A percentile compares a stretch with the other conserved stretches of the same genome.
Evolutionary conservation across 2,113 vertebrate genomes (phyloP).

Genomic region (Tenrec ecaudatus): DNA sequence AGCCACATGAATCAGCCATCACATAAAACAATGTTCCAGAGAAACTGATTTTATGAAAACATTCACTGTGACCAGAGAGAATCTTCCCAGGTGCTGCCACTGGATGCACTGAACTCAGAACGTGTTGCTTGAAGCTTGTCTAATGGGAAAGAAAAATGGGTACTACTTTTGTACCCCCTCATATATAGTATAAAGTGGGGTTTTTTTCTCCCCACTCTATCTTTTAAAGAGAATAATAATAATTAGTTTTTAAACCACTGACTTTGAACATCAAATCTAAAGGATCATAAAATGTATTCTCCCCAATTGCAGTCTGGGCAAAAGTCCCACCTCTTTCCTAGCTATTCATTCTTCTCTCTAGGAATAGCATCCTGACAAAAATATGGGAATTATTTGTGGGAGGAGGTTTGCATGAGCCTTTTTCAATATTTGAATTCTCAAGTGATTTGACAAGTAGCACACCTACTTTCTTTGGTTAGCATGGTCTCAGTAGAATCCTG

Average conservation of each 20-base stretch:
- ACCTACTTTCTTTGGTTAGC: conserved; percentile 21
- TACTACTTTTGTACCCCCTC: background rate
- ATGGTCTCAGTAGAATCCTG: background rate
- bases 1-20: no score
- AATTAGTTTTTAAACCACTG: conserved; percentile 7
- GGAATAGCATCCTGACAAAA: background rate
- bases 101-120: no score
- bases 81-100: no score
- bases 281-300: background rate
- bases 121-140: no score
- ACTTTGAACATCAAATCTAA: conserved; percentile 28
- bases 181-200: no score
- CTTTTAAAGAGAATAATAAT: conserved; percentile 37
- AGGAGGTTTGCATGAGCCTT: background rate
- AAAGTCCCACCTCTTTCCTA: background rate
- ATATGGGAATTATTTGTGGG: background rate
- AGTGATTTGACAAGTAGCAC: background rate
- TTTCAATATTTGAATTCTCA: background rate
- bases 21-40: no score
- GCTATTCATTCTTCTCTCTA: background rate
- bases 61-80: no score
- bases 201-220: background rate
- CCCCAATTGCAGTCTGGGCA: background rate
- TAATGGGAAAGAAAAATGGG: no score
- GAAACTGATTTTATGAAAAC: no score